phyloP scores from a whole-genome alignment of 2,888 invertebrate species.

The Drosophila robusta region DNA sequence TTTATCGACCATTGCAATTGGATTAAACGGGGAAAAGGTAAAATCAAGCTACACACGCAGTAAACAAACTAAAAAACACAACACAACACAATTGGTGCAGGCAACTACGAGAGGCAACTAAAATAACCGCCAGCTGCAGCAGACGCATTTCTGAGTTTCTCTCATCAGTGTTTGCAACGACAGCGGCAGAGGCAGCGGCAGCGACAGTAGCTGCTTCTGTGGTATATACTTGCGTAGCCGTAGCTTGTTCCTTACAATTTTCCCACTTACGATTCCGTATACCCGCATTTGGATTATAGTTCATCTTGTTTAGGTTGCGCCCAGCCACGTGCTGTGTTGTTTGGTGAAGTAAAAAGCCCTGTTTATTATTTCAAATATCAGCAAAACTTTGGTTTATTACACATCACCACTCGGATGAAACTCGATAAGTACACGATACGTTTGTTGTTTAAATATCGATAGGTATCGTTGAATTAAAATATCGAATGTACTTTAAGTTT shows the following conservation, averaged over 20 bases:
- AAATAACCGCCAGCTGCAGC: constrained; percentile 33
- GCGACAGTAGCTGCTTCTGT: constrained; percentile 33
- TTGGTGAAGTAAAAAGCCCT: constrained; percentile 7
- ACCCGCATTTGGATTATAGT: constrained; percentile 84
- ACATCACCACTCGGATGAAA: constrained; percentile 61
- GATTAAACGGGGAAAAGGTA: constrained; percentile 50
- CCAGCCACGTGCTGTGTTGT: constrained; percentile 1
- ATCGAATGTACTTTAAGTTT: constrained; percentile 15
- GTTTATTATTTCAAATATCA: constrained; percentile 39
- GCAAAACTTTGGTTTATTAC: constrained; percentile 64
- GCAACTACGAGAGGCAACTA: constrained; percentile 15
- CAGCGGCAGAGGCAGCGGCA: constrained; percentile 15
- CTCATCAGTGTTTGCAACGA: constrained; percentile 27
- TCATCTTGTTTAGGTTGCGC: constrained; percentile 66
- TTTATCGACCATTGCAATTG: constrained; percentile 11
- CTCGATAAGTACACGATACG: constrained; percentile 34
- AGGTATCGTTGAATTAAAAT: not conserved
- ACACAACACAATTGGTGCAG: constrained; percentile 25
- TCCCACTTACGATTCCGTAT: constrained; percentile 84
- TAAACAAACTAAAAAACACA: constrained; percentile 35
- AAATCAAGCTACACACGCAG: constrained; percentile 76
- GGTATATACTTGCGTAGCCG: constrained; percentile 81
- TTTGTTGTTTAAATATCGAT: constrained; percentile 26
- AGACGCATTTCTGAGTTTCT: constrained; percentile 24
- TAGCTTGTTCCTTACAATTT: constrained; percentile 83